Evolutionary conservation across 2,797 vertebrate species (phyloP).

Genomic region (Fringilla coelebs): DNA sequence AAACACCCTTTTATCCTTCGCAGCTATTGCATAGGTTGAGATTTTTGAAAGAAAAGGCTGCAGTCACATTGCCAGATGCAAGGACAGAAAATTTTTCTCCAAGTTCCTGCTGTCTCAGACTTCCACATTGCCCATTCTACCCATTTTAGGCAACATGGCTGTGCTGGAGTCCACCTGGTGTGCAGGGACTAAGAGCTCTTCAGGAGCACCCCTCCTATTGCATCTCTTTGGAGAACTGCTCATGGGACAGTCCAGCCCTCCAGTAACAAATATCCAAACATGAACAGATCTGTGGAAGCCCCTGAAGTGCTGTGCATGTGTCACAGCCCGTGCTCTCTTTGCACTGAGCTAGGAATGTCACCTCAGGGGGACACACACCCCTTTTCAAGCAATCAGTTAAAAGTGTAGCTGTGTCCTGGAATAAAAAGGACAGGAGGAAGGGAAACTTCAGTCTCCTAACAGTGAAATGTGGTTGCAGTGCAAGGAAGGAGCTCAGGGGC

Average conservation of each 20-base stretch:
- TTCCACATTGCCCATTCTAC: not conserved
- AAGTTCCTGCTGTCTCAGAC: not conserved
- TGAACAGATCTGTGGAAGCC: accelerated
- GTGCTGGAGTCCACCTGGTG: not conserved
- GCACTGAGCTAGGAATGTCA: not conserved
- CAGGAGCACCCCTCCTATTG: not conserved
- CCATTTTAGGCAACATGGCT: not conserved
- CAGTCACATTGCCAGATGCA: not conserved
- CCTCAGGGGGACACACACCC: not conserved
- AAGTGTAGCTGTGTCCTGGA: not conserved
- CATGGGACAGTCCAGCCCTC: not conserved
- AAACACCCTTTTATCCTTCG: not conserved
- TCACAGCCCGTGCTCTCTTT: accelerated
- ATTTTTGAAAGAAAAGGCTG: not conserved
- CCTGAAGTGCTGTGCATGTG: accelerated
- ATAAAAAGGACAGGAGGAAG: not conserved
- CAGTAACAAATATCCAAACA: not conserved
- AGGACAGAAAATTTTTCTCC: not conserved
- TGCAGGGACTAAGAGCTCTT: not conserved
- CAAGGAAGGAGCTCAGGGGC: not conserved
- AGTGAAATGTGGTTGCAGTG: not conserved
- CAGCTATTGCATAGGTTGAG: not conserved
- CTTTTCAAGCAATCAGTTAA: not conserved
- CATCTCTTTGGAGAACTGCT: not conserved
- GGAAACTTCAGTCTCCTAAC: not conserved